Evolutionary conservation across 2,888 invertebrate genomes (phyloP).

Genomic region (Camptogramma bilineatum): DNA sequence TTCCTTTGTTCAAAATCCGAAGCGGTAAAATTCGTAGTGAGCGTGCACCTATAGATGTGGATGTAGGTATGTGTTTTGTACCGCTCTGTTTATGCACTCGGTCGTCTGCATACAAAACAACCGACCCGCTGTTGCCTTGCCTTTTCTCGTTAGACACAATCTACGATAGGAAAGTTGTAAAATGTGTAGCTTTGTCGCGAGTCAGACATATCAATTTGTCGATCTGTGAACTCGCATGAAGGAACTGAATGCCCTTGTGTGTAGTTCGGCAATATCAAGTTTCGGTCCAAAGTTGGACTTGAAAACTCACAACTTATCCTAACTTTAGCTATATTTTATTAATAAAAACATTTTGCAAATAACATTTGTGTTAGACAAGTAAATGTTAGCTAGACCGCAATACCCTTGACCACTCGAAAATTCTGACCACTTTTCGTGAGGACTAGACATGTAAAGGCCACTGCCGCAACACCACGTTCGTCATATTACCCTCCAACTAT

Average conservation of each 20-base stretch:
- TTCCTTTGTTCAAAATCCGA: slow-evolving; percentile 40
- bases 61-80: slow-evolving; percentile 40
- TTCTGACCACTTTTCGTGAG: slow-evolving; percentile 13
- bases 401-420: slow-evolving; percentile 10
- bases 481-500: neutral
- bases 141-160: slow-evolving; percentile 35
- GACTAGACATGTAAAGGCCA: slow-evolving; percentile 4
- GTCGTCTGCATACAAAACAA: slow-evolving; percentile 60
- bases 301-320: slow-evolving; percentile 34
- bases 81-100: slow-evolving; percentile 55
- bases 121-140: slow-evolving; percentile 32
- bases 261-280: slow-evolving; percentile 35
- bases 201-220: slow-evolving; percentile 45
- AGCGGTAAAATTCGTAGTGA: slow-evolving; percentile 37
- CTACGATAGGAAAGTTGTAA: slow-evolving; percentile 48
- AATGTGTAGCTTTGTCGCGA: slow-evolving; percentile 34
- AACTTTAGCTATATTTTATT: slow-evolving; percentile 14
- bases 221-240: slow-evolving; percentile 33
- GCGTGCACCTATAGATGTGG: slow-evolving; percentile 19
- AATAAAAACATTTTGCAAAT: slow-evolving; percentile 11
- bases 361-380: neutral
- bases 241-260: slow-evolving; percentile 34
- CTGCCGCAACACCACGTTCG: slow-evolving; percentile 4
- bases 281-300: slow-evolving; percentile 34
- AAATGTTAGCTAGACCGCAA: neutral